Percentiles rank a stretch among this genome's conserved stretches.
phyloP scores from a whole-genome alignment of 1,140 invertebrate species.

The Heliconius congener region DNA sequence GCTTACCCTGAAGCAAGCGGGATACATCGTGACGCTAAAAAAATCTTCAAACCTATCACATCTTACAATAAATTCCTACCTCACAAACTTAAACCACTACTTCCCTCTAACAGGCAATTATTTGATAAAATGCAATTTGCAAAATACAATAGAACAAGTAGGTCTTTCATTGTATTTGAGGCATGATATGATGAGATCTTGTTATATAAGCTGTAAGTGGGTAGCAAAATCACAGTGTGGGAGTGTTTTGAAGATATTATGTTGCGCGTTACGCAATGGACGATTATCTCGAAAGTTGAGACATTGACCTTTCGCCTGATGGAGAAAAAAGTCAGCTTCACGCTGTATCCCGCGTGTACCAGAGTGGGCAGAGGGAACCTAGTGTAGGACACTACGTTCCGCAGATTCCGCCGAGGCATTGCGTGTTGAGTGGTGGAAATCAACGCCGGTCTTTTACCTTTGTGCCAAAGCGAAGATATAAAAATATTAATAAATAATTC shows the following conservation, averaged over 20 bases:
- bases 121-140: slow-evolving; percentile 10
- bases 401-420: no score
- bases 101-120: neutral
- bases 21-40: neutral
- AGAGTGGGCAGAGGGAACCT: no score
- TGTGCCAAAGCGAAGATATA: no score
- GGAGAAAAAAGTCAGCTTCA: neutral
- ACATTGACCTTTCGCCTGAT: slow-evolving; percentile 54
- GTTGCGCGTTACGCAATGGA: slow-evolving; percentile 41
- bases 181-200: slow-evolving; percentile 26
- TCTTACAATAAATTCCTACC: neutral
- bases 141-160: slow-evolving; percentile 7
- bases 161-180: slow-evolving; percentile 20
- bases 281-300: slow-evolving; percentile 48
- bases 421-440: no score
- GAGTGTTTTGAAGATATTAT: slow-evolving; percentile 36
- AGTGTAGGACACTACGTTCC: no score
- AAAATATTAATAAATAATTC: no score
- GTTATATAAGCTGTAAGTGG: slow-evolving; percentile 46
- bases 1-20: no score
- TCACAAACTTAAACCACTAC: neutral
- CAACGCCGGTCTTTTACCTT: no score
- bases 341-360: no score
- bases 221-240: slow-evolving; percentile 28
- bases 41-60: neutral